These are phyloP conservation scores for Clarias magur DNA, from an alignment of 2,113 vertebrate species.

Conservation along the genomic window DNA sequence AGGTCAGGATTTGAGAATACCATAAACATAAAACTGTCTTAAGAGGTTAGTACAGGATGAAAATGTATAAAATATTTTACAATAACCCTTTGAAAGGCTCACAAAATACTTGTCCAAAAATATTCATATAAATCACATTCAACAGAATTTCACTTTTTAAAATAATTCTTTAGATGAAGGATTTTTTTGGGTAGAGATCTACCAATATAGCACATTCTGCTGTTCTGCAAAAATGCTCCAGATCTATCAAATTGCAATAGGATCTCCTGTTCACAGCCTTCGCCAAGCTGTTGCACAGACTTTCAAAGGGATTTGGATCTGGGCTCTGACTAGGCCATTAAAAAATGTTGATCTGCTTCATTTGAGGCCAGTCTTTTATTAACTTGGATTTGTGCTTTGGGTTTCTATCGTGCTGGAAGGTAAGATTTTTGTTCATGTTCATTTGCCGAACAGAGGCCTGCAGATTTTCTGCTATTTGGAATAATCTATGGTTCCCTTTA, in stretches of 20 bases:
- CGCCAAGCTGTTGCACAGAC: neutral
- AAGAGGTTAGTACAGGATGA: neutral
- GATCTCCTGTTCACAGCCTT: neutral
- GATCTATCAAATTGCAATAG: neutral
- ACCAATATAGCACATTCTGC: neutral
- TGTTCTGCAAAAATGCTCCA: neutral
- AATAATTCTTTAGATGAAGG: neutral
- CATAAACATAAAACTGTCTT: neutral
- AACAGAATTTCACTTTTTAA: neutral
- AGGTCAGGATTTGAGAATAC: neutral
- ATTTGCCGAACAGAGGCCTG: neutral
- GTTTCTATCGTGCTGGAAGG: neutral
- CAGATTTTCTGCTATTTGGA: neutral
- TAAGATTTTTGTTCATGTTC: neutral
- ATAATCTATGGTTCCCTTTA: neutral
- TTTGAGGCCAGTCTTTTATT: neutral
- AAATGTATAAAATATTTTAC: neutral
- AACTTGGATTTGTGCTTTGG: neutral
- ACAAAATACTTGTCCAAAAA: neutral
- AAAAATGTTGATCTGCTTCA: neutral
- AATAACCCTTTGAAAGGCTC: neutral
- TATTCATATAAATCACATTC: neutral
- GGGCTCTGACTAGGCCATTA: neutral
- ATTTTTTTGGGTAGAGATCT: neutral
- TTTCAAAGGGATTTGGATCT: neutral